A percentile compares a stretch with the other conserved stretches of the same genome.
phyloP scores from a whole-genome alignment of 2,888 invertebrate genomes.

The Rhaphigaster nebulosa region DNA sequence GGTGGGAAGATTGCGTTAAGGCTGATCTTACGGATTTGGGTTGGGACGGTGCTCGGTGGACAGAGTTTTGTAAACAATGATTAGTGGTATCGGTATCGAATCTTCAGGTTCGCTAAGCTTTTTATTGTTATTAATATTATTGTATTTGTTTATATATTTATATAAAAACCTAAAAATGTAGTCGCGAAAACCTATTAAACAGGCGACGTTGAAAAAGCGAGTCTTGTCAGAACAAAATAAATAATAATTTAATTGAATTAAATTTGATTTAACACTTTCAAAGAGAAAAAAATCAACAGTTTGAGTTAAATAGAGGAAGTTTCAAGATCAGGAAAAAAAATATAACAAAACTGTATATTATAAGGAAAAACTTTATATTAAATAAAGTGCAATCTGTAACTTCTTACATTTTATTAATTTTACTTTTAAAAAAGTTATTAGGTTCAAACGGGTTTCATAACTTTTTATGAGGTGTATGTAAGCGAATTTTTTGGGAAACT shows the following conservation, averaged over 20 bases:
- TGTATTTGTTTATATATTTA: too few relatives aligned
- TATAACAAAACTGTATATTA: background rate
- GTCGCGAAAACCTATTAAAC: too few relatives aligned
- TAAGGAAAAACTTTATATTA: background rate
- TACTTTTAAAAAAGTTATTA: slow-evolving; percentile 6
- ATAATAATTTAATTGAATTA: background rate
- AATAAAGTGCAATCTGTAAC: background rate
- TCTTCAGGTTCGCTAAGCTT: too few relatives aligned
- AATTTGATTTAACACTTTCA: background rate
- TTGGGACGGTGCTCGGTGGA: too few relatives aligned
- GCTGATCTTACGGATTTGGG: too few relatives aligned
- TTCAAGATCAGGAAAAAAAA: background rate
- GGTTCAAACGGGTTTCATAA: background rate
- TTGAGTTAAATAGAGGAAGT: background rate
- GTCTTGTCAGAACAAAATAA: background rate
- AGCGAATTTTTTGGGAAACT: background rate
- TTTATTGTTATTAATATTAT: too few relatives aligned
- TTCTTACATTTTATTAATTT: slow-evolving; percentile 17
- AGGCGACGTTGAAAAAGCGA: too few relatives aligned
- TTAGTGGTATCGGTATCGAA: too few relatives aligned
- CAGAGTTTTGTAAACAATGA: too few relatives aligned
- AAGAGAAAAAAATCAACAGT: background rate
- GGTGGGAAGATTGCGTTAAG: too few relatives aligned
- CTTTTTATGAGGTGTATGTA: slow-evolving; percentile 24
- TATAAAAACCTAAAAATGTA: too few relatives aligned